Conservation (phyloP, 2,888 invertebrate species). For the Alloscopus bannaensis region DNA sequence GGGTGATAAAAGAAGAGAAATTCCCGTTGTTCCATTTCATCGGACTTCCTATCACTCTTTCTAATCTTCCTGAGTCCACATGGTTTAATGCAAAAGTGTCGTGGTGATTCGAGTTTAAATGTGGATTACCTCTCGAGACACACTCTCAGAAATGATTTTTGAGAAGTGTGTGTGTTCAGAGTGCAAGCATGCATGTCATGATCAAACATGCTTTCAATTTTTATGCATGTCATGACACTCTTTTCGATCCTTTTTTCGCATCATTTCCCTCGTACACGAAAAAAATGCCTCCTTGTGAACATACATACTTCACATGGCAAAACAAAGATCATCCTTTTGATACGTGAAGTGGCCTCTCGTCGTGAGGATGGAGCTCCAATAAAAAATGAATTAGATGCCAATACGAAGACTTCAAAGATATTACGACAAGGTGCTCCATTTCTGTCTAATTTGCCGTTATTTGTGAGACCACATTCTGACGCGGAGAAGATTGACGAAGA, state of each 20-base stretch:
- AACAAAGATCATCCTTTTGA: no score
- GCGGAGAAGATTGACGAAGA: no score
- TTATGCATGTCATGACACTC: slow-evolving; percentile 56
- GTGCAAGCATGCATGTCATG: slow-evolving; percentile 42
- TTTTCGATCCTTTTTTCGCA: no score
- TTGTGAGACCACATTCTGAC: slow-evolving; percentile 24
- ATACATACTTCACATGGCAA: no score
- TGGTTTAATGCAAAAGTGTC: no score
- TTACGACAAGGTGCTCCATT: slow-evolving; percentile 57
- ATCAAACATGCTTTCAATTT: slow-evolving; percentile 53
- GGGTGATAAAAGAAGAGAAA: slow-evolving; percentile 32
- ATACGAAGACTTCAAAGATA: slow-evolving; percentile 30
- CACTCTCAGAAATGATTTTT: no score
- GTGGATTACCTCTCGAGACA: no score
- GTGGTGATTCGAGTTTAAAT: slow-evolving; percentile 1
- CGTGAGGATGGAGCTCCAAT: slow-evolving; percentile 56
- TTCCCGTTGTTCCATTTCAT: slow-evolving; percentile 59
- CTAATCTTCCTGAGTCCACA: slow-evolving; percentile 24
- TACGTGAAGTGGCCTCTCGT: slow-evolving; percentile 12
- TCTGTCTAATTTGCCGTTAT: slow-evolving; percentile 61
- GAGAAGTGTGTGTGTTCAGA: no score
- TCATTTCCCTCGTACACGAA: not conserved
- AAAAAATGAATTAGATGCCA: slow-evolving; percentile 39
- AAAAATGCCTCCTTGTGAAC: not conserved
- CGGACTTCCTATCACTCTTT: slow-evolving; percentile 55